Evolutionary conservation across 1,140 invertebrate genomes (phyloP), one percentile per base, ranked within the genome.

Genomic region (Drosophila aff.): DNA sequence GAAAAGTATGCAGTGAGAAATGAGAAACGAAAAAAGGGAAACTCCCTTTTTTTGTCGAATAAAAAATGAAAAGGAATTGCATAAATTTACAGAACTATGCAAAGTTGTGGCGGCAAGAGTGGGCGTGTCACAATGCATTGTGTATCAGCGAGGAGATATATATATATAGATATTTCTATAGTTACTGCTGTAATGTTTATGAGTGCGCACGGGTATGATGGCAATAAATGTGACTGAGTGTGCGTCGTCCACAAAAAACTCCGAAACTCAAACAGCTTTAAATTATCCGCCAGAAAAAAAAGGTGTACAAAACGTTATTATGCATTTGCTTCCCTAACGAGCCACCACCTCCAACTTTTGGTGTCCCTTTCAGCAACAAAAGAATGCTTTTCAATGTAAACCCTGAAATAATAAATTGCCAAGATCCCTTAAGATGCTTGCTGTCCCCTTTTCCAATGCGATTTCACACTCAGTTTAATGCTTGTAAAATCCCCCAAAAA

Each of bases 11-110:
- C 60, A 65, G 43, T 43, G 31, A 53, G 33, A 76, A 71, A 38
- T 33, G 41, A 38, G 43, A 60, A 72, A 49, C 10, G 33, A 43
- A 60, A 61, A 61, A 66, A 10, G 15, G 6, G 11, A 73, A 60
- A 38, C 18, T 38, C 53, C 26, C 18, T 16, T 49, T n/a, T 60
- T 50, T 33, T 33, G 23, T 11, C 53, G 11, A 49, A 73, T 72
- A 73, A 78, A 78, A 78, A 79, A 72, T 41, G 40, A 62, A 79
- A 64, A 41, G 52, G 59, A 79, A 79, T 79, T 64, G 66, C 76
- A 79, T 72, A 79, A 79, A 79, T 79, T 79, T 71, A 40, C 66
- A 72, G 52, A 79, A 79, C 76, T 79, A 79, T 79, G 76, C 46
- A 64, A 41, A 61, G 53, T 59, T 76, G 33, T 58, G 47, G 43